A percentile compares a stretch with the other conserved stretches of the same genome.
phyloP scores from a whole-genome alignment of 2,888 invertebrate genomes.

The Chymomyza caudatula region DNA sequence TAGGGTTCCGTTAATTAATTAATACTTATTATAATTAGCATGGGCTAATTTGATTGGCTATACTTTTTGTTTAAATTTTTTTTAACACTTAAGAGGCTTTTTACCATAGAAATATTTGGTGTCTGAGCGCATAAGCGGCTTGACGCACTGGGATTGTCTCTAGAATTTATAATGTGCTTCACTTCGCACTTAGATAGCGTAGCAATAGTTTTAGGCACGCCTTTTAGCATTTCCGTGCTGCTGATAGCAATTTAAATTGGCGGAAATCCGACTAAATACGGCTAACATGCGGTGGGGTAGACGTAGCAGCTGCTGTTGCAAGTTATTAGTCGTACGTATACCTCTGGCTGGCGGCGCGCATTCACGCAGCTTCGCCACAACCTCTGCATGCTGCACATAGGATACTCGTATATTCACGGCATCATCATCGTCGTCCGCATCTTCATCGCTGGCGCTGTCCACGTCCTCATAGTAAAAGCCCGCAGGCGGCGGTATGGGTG shows the following conservation, averaged over 20 bases:
- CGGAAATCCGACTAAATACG: constrained; percentile 55
- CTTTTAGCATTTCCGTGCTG: constrained; percentile 14
- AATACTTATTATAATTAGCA: constrained; percentile 34
- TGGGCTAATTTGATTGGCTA: constrained; percentile 20
- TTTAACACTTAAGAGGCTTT: constrained; percentile 15
- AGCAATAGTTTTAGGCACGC: constrained; percentile 11
- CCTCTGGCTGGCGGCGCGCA: background rate
- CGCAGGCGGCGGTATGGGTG: constrained; percentile 38
- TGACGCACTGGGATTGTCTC: constrained; percentile 66
- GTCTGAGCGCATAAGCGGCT: constrained; percentile 26
- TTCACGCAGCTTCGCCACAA: constrained; percentile 48
- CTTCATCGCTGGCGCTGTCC: constrained; percentile 49
- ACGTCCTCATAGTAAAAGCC: constrained; percentile 63
- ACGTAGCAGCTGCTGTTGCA: constrained; percentile 42
- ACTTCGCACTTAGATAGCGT: constrained; percentile 12
- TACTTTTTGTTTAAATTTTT: constrained; percentile 10
- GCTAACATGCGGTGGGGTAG: constrained; percentile 52
- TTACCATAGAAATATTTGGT: constrained; percentile 15
- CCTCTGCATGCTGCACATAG: constrained; percentile 59
- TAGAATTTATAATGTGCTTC: constrained; percentile 13
- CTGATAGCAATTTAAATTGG: constrained; percentile 68
- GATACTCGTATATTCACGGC: constrained; percentile 61
- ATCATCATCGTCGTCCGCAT: constrained; percentile 53
- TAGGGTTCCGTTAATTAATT: constrained; percentile 26
- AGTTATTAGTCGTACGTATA: no score